These are phyloP conservation scores for Urocolius indicus DNA, from an alignment of 2,113 vertebrate species.

Conservation along the genomic window DNA sequence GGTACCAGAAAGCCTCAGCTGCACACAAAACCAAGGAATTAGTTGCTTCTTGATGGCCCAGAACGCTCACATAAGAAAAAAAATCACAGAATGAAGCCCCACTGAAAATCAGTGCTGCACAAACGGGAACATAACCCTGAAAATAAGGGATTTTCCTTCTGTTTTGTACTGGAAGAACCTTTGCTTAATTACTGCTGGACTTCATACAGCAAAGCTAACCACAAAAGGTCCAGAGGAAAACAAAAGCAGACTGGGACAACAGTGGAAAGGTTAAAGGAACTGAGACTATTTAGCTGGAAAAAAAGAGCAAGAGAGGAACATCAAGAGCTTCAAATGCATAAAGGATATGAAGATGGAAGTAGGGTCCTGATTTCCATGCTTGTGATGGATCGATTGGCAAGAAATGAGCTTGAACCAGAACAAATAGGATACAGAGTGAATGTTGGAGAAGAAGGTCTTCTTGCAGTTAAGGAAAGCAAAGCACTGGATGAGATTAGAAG, in stretches of 20 bases:
- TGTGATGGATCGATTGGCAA: neutral
- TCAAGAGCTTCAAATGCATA: neutral
- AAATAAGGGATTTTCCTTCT: neutral
- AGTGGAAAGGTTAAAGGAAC: neutral
- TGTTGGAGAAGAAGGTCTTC: neutral
- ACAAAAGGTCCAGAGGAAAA: neutral
- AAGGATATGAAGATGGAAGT: neutral
- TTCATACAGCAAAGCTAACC: neutral
- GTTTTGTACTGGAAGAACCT: neutral
- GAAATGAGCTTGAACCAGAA: neutral
- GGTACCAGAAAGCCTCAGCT: neutral
- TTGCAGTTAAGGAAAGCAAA: neutral
- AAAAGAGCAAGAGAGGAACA: neutral
- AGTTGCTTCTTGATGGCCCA: neutral
- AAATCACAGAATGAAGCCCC: neutral
- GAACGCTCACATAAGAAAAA: neutral
- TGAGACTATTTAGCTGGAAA: neutral
- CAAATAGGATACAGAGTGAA: neutral
- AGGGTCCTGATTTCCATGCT: neutral
- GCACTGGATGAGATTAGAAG: neutral
- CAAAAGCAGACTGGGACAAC: neutral
- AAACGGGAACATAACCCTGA: neutral
- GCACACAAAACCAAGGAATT: neutral
- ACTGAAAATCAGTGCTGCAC: neutral
- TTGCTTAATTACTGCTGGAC: neutral